A percentile compares a stretch with the other conserved stretches of the same genome.
These are phyloP conservation scores for Turritopsis rubra DNA, from an alignment of 30 jellyfish, hydroid and myxozoan species.

Conservation along the genomic window DNA sequence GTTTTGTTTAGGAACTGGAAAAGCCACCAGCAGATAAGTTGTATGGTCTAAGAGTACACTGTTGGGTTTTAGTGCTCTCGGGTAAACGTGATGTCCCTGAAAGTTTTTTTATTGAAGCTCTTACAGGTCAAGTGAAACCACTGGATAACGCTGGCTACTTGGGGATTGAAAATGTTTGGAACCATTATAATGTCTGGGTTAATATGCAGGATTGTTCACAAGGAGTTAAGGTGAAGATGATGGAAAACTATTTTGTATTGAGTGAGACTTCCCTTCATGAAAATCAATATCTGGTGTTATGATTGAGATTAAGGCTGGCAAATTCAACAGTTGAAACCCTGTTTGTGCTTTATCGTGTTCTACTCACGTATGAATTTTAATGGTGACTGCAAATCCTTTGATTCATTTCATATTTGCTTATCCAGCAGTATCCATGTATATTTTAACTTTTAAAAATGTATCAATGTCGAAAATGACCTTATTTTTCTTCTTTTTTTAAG, in stretches of 20 bases:
- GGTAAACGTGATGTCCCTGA: constrained; percentile 97
- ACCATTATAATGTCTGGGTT: constrained; percentile 79
- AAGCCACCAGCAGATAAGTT: constrained; percentile 70
- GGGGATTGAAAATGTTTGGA: constrained; percentile 92
- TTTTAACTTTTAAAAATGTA: no score
- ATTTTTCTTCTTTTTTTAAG: no score
- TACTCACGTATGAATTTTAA: neutral
- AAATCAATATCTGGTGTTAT: no score
- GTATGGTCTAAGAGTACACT: constrained; percentile 85
- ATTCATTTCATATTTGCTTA: no score
- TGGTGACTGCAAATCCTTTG: neutral
- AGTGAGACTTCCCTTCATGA: no score
- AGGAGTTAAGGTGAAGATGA: constrained; percentile 62
- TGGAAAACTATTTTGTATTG: neutral
- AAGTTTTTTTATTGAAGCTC: constrained; percentile 76
- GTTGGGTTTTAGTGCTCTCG: constrained; percentile 85
- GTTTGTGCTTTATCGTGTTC: neutral
- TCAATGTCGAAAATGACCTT: neutral
- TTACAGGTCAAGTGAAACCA: constrained; percentile 83
- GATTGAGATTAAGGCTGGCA: no score
- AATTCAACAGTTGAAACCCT: no score
- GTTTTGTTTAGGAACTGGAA: constrained; percentile 53
- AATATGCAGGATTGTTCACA: constrained; percentile 98
- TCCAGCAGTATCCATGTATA: no score
- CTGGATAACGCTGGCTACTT: constrained; percentile 66